These are phyloP conservation scores for Acronicta psi DNA, from an alignment of 2,888 invertebrate genomes.

Conservation along the genomic window DNA sequence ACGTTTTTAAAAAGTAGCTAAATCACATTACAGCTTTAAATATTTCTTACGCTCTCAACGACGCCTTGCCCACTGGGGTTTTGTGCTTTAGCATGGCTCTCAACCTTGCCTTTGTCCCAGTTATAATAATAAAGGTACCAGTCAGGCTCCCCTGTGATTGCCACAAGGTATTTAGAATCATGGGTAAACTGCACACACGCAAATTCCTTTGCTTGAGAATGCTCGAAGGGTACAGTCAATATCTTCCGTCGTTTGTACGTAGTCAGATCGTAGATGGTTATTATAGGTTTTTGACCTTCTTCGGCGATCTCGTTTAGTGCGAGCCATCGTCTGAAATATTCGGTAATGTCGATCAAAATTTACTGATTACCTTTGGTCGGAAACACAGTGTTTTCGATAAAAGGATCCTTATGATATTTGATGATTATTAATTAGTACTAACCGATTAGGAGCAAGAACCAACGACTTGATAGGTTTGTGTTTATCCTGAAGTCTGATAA, in stretches of 20 bases:
- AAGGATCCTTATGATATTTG: no score
- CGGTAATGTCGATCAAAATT: background rate
- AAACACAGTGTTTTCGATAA: no score
- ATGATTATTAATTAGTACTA: constrained; percentile 59
- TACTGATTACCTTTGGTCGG: background rate
- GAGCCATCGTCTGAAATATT: constrained; percentile 88
- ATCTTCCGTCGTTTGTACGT: constrained; percentile 92
- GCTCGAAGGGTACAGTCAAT: constrained; percentile 90
- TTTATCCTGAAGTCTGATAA: constrained; percentile 91
- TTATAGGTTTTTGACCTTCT: constrained; percentile 90
- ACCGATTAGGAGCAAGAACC: constrained; percentile 91
- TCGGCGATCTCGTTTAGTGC: constrained; percentile 90
- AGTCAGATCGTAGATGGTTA: constrained; percentile 92
- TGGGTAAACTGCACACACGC: constrained; percentile 93
- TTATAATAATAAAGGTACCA: constrained; percentile 94
- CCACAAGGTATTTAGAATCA: constrained; percentile 94
- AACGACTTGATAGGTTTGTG: constrained; percentile 90
- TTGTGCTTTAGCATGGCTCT: constrained; percentile 92
- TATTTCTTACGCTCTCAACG: constrained; percentile 81
- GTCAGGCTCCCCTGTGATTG: constrained; percentile 95
- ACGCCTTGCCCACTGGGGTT: constrained; percentile 92
- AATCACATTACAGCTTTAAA: background rate
- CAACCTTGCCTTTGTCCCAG: constrained; percentile 94
- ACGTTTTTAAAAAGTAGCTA: no score
- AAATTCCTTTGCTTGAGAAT: constrained; percentile 90